These are phyloP conservation scores for Drosophila dives DNA, from an alignment of 2,888 invertebrate genomes.

Conservation along the genomic window DNA sequence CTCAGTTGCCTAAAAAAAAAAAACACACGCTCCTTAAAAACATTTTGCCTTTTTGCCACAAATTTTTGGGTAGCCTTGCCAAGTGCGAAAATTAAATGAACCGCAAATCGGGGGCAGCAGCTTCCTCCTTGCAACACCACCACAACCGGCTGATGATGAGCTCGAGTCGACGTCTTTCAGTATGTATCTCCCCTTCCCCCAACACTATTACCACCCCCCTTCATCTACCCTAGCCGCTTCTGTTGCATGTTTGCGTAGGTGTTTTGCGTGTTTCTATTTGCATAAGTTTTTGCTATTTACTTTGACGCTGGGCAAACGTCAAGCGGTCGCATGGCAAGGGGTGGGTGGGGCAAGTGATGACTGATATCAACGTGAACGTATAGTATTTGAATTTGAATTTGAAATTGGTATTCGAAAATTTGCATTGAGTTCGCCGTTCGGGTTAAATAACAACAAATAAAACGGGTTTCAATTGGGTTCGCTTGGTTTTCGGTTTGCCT, in stretches of 20 bases:
- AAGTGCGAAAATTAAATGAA: constrained; percentile 79
- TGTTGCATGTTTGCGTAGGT: constrained; percentile 67
- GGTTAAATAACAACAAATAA: constrained; percentile 40
- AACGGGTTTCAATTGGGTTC: constrained; percentile 47
- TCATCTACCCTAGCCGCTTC: background rate
- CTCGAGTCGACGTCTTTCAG: constrained; percentile 17
- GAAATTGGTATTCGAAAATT: constrained; percentile 49
- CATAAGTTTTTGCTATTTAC: constrained; percentile 61
- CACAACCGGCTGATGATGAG: constrained; percentile 31
- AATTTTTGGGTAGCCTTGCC: constrained; percentile 35
- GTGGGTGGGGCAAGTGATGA: background rate
- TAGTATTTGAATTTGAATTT: constrained; percentile 47
- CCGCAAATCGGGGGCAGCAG: constrained; percentile 60
- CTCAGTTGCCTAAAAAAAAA: background rate
- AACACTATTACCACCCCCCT: background rate
- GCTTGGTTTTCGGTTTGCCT: constrained; percentile 1
- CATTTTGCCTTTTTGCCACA: constrained; percentile 20
- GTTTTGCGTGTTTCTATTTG: constrained; percentile 70
- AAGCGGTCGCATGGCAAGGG: background rate
- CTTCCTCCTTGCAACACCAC: background rate
- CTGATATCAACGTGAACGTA: constrained; percentile 26
- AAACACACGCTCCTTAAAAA: constrained; percentile 4
- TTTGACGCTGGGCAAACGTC: constrained; percentile 41
- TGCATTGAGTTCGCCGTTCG: constrained; percentile 38
- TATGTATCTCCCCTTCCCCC: background rate